phyloP scores from a whole-genome alignment of 2,113 vertebrate species.

The Zapornia atra region DNA sequence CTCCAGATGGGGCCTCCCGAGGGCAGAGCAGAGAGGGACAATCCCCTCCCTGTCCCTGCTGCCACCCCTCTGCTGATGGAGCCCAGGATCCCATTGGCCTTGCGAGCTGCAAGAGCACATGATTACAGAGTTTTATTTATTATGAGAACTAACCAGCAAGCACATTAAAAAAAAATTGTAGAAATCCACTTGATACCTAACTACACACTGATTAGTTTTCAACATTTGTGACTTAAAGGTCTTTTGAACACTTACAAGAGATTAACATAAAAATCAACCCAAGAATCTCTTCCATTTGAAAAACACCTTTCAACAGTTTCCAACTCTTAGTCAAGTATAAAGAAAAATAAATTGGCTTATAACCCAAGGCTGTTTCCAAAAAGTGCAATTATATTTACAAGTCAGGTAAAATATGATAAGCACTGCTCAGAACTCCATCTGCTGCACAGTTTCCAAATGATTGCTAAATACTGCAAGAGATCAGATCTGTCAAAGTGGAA shows the following conservation, averaged over 20 bases:
- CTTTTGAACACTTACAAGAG: neutral
- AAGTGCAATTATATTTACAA: neutral
- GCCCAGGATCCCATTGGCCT: no score
- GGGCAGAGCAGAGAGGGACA: no score
- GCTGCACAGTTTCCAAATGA: neutral
- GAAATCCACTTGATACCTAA: neutral
- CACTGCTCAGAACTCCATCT: neutral
- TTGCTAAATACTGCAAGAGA: neutral
- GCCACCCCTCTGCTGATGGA: no score
- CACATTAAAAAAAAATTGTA: neutral
- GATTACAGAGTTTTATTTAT: neutral
- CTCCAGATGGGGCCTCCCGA: no score
- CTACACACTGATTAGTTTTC: neutral
- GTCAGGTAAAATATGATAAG: neutral
- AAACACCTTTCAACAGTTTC: neutral
- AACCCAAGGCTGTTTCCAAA: neutral
- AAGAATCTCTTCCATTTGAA: neutral
- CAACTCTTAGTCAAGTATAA: neutral
- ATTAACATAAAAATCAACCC: neutral
- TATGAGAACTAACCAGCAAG: neutral
- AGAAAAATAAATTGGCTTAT: neutral
- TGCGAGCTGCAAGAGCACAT: no score
- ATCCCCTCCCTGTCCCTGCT: no score
- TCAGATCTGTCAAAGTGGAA: neutral
- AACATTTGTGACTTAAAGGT: neutral